phyloP scores from a whole-genome alignment of 1,140 invertebrate species.

The Sweltsa coloradensis region DNA sequence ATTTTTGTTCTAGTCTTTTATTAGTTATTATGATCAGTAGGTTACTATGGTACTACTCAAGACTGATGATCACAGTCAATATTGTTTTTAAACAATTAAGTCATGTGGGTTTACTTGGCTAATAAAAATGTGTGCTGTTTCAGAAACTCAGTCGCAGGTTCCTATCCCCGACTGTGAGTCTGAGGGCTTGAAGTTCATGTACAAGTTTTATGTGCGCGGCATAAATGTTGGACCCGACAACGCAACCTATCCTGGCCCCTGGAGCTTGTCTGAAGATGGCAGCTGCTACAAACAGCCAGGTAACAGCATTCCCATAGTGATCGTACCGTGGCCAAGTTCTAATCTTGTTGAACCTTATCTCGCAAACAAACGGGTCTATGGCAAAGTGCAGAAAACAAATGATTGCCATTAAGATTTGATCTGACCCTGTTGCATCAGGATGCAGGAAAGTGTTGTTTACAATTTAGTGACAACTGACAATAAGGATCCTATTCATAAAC shows the following conservation, averaged over 20 bases:
- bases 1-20: no score
- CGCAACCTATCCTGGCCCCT: conserved; percentile 28
- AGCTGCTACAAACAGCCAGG: conserved; percentile 26
- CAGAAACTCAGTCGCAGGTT: conserved; percentile 24
- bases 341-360: no score
- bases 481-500: no score
- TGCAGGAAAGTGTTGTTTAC: no score
- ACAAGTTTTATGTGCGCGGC: conserved; percentile 31
- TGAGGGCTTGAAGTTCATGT: conserved; percentile 21
- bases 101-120: no score
- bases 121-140: conserved; percentile 7
- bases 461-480: no score
- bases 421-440: no score
- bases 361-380: background rate
- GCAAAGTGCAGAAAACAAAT: background rate
- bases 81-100: no score
- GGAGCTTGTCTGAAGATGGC: conserved; percentile 31
- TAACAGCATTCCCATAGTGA: conserved; percentile 3
- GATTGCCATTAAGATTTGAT: no score
- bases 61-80: no score
- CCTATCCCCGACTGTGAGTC: conserved; percentile 29
- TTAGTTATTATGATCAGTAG: no score
- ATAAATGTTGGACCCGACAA: conserved; percentile 28
- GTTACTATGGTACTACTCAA: no score
- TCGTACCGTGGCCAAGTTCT: conserved; percentile 4